phyloP scores from a whole-genome alignment of 2,113 vertebrate species.

The Pluvialis apricaria region DNA sequence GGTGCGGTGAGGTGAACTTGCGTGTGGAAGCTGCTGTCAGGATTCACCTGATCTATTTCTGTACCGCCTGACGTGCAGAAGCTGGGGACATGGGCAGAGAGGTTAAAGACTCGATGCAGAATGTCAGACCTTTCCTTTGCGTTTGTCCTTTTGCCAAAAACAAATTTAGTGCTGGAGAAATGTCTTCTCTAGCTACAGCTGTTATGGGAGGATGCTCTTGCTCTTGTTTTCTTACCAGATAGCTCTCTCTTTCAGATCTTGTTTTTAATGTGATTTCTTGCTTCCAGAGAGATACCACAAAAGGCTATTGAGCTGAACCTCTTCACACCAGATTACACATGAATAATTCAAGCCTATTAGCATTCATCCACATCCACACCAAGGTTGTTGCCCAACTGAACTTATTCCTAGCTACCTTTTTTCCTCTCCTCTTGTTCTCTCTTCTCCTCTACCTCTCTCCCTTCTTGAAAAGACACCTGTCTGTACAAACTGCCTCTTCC shows the following conservation, averaged over 20 bases:
- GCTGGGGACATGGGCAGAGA: accelerated
- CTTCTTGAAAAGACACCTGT: not conserved
- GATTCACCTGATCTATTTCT: not conserved
- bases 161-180: not conserved
- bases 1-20: not conserved
- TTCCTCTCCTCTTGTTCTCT: not conserved
- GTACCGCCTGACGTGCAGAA: not conserved
- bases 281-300: not conserved
- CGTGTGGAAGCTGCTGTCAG: not conserved
- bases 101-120: not conserved
- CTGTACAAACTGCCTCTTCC: not conserved
- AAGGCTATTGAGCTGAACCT: not conserved
- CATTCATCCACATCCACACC: not conserved
- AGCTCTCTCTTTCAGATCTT: not conserved
- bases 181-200: not conserved
- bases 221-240: not conserved
- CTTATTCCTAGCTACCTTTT: not conserved
- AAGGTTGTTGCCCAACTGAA: not conserved
- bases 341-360: not conserved
- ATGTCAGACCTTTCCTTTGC: not conserved
- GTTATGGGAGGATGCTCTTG: not conserved
- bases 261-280: not conserved
- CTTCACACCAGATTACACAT: not conserved
- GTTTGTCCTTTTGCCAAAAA: not conserved
- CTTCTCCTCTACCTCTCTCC: not conserved